Percentiles rank a stretch among this genome's conserved stretches.
Evolutionary conservation across 1,140 invertebrate genomes (phyloP).

Genomic region (Aphelenchoides besseyi): DNA sequence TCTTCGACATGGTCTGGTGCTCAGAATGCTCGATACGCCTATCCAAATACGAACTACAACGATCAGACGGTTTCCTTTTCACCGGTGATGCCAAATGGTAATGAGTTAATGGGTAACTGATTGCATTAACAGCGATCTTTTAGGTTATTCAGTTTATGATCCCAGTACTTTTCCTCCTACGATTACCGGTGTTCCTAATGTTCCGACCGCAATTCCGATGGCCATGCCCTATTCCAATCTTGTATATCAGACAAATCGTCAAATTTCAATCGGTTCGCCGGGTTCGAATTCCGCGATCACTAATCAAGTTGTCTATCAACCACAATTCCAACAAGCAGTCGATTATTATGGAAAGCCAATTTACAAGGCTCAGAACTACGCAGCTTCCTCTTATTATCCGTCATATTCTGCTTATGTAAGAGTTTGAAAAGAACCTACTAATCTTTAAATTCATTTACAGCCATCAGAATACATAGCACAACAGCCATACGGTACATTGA

Average conservation of each 20-base stretch:
- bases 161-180: background rate
- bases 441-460: background rate
- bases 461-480: background rate
- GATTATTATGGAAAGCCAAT: background rate
- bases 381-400: background rate
- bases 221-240: constrained; percentile 1
- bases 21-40: background rate
- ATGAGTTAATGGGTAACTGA: background rate
- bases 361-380: constrained; percentile 2
- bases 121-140: background rate
- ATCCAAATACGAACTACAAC: background rate
- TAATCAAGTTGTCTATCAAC: constrained; percentile 8
- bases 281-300: background rate
- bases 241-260: background rate
- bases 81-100: background rate
- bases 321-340: background rate
- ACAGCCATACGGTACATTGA: background rate
- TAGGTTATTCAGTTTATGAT: constrained; percentile 6
- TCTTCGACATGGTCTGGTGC: background rate
- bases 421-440: background rate
- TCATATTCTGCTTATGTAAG: background rate
- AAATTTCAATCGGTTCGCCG: background rate
- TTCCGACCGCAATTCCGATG: background rate
- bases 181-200: background rate
- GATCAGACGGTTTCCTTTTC: constrained; percentile 14